A percentile compares a stretch with the other conserved stretches of the same genome.
These are phyloP conservation scores for Drosophila leontia DNA, from an alignment of 1,140 invertebrate species.

Conservation along the genomic window DNA sequence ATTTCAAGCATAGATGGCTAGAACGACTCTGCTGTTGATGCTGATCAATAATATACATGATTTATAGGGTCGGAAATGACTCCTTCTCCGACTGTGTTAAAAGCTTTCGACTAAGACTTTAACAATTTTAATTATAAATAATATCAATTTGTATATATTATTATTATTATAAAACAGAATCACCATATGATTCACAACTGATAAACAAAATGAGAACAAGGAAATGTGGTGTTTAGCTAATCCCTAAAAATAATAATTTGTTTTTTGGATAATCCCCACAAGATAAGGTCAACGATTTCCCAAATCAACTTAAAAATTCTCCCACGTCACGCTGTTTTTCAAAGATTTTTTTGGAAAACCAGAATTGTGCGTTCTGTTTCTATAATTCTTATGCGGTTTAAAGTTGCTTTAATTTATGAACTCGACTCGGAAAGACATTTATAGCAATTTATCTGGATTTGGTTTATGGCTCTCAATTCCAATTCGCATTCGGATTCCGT, in stretches of 20 bases:
- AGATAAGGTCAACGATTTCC: constrained; percentile 33
- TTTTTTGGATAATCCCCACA: constrained; percentile 23
- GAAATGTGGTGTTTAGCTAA: neutral
- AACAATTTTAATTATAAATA: too few relatives aligned
- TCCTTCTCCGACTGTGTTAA: too few relatives aligned
- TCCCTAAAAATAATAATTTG: neutral
- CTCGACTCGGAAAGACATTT: constrained; percentile 73
- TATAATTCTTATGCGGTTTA: constrained; percentile 9
- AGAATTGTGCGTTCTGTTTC: constrained; percentile 18
- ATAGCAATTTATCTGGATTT: constrained; percentile 81
- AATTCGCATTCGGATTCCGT: constrained; percentile 25
- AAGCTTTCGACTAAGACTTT: too few relatives aligned
- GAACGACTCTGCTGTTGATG: too few relatives aligned
- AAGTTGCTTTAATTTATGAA: constrained; percentile 74
- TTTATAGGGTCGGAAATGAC: too few relatives aligned
- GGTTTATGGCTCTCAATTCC: constrained; percentile 42
- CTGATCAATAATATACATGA: too few relatives aligned
- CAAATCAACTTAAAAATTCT: constrained; percentile 10
- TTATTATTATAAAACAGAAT: neutral
- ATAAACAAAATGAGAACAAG: neutral
- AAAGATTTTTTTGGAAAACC: constrained; percentile 22
- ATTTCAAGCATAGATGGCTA: too few relatives aligned
- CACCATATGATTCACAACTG: neutral
- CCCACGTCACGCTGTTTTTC: constrained; percentile 22
- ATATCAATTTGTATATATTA: too few relatives aligned